Evolutionary conservation across 2,113 vertebrate genomes (phyloP).

Genomic region (Xerus inauris): DNA sequence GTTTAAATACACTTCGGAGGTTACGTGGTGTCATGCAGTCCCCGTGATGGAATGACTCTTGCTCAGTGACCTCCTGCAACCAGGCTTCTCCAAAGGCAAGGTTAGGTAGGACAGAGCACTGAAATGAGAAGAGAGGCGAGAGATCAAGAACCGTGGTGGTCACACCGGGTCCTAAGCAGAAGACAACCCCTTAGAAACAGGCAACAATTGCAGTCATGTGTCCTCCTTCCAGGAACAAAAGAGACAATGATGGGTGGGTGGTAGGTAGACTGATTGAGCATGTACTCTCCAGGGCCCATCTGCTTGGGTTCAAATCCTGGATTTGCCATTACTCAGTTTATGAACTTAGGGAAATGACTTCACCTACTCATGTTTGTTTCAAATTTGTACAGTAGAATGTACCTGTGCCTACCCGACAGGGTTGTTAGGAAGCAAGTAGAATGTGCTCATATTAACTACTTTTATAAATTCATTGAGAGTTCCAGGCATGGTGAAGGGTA

Average conservation of each 20-base stretch:
- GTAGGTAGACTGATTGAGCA: background rate
- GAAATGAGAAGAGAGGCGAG: slow-evolving; percentile 59
- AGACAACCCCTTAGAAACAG: background rate
- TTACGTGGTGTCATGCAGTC: slow-evolving; percentile 83
- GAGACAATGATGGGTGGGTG: background rate
- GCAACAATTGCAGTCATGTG: fast-evolving
- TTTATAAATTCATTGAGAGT: slow-evolving; percentile 62
- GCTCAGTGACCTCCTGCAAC: slow-evolving; percentile 76
- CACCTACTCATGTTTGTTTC: background rate
- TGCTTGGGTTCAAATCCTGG: background rate
- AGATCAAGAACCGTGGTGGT: background rate
- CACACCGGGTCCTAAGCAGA: background rate
- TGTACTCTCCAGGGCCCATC: fast-evolving
- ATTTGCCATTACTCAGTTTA: background rate
- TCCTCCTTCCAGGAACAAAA: background rate
- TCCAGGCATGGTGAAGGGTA: background rate
- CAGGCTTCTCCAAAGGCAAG: slow-evolving; percentile 63
- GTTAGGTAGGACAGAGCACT: slow-evolving; percentile 96
- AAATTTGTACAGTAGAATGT: fast-evolving
- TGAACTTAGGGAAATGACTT: background rate
- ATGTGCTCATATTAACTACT: slow-evolving; percentile 43
- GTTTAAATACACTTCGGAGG: slow-evolving; percentile 79
- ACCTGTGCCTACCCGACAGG: background rate
- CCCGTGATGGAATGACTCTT: slow-evolving; percentile 77
- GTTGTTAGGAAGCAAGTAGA: background rate